Evolutionary conservation across 1,140 invertebrate genomes (phyloP).

Genomic region (Ectropis grisescens): DNA sequence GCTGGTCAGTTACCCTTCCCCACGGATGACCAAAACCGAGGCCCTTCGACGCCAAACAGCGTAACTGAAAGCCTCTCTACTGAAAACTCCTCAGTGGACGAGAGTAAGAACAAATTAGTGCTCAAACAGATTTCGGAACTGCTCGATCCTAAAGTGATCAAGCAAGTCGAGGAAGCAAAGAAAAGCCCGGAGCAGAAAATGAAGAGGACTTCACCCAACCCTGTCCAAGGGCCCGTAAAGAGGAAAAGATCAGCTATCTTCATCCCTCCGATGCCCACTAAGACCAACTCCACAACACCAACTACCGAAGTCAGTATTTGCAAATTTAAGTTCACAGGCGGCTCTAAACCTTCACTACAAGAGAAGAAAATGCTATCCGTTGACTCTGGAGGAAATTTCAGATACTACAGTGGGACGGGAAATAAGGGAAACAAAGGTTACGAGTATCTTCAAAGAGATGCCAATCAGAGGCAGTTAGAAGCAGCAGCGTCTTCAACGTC

Average conservation of each 20-base stretch:
- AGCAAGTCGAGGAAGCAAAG: conserved; percentile 33
- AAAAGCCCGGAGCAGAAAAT: conserved; percentile 33
- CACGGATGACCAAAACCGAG: conserved; percentile 30
- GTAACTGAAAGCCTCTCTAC: conserved; percentile 18
- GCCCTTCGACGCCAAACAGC: conserved; percentile 23
- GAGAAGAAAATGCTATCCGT: conserved; percentile 93
- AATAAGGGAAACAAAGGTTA: conserved; percentile 83
- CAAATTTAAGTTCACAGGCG: conserved; percentile 93
- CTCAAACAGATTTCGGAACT: conserved; percentile 55
- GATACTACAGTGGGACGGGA: conserved; percentile 85
- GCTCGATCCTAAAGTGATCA: conserved; percentile 61
- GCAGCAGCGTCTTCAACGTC: conserved; percentile 26
- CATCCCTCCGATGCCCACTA: conserved; percentile 82
- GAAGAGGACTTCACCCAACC: conserved; percentile 39
- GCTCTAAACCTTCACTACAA: conserved; percentile 85
- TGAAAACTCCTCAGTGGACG: conserved; percentile 31
- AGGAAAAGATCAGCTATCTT: conserved; percentile 85
- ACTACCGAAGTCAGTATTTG: conserved; percentile 90
- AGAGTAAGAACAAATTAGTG: conserved; percentile 51
- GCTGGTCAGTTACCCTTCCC: conserved; percentile 40
- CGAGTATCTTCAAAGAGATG: conserved; percentile 81
- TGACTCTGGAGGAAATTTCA: conserved; percentile 87
- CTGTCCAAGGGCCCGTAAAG: conserved; percentile 71
- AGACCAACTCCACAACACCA: conserved; percentile 78
- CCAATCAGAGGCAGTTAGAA: conserved; percentile 68